Percentiles rank a stretch among this genome's conserved stretches.
Conservation (phyloP, 2,888 invertebrate species). For the Lasius platythorax region DNA sequence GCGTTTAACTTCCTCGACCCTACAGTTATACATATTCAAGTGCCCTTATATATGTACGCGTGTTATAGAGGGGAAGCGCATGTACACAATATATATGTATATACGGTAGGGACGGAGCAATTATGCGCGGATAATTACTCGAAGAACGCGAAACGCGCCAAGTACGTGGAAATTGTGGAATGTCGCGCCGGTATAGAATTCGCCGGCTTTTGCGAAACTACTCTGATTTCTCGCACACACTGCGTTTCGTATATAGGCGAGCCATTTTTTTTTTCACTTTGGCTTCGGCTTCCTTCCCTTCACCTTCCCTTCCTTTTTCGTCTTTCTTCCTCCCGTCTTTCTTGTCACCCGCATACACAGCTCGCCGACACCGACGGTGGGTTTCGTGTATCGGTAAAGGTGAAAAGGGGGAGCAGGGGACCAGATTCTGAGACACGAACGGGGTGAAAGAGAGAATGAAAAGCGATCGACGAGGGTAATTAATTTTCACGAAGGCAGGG, state of each 20-base stretch:
- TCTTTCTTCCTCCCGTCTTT: not conserved
- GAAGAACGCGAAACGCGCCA: conserved; percentile 60
- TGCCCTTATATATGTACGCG: not conserved
- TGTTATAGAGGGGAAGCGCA: conserved; percentile 1
- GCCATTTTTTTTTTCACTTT: not conserved
- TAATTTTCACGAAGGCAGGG: conserved; percentile 55
- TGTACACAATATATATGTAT: not conserved
- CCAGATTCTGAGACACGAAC: conserved; percentile 43
- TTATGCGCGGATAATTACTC: conserved; percentile 63
- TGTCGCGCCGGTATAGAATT: conserved; percentile 53
- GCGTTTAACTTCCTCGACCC: not conserved
- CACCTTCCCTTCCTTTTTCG: not conserved
- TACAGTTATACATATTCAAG: not conserved
- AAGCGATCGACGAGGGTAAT: conserved; percentile 57
- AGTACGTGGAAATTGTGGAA: conserved; percentile 62
- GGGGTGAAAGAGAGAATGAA: conserved; percentile 55
- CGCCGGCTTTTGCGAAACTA: conserved; percentile 13
- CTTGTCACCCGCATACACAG: conserved; percentile 28
- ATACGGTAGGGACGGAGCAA: conserved; percentile 48
- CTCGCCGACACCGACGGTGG: conserved; percentile 3
- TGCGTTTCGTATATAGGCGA: not conserved
- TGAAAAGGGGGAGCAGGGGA: conserved; percentile 58
- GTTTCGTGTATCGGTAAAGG: conserved; percentile 53
- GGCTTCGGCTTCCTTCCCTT: not conserved
- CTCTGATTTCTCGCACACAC: conserved; percentile 51